phyloP scores from a whole-genome alignment of 2,113 vertebrate species.

The Notothenia coriiceps region DNA sequence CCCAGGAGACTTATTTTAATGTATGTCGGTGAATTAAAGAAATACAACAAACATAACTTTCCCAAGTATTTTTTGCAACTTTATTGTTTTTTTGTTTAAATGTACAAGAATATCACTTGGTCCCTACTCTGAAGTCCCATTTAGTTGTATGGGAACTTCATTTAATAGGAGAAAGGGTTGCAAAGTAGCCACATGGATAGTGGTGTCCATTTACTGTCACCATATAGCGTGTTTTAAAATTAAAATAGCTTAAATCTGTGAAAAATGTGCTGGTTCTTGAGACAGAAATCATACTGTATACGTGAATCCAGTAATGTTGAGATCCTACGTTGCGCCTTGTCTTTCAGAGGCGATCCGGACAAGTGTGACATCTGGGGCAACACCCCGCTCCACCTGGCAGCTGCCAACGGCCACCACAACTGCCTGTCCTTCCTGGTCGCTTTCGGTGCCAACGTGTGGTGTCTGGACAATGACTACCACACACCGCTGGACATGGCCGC shows the following conservation, averaged over 20 bases:
- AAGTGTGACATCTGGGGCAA: conserved; percentile 99
- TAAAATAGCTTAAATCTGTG: neutral
- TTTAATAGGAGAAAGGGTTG: too few species aligned
- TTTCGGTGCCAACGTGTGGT: conserved; percentile 98
- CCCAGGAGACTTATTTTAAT: too few species aligned
- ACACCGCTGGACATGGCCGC: conserved; percentile 98
- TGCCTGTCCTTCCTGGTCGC: conserved; percentile 97
- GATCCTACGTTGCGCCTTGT: conserved; percentile 7
- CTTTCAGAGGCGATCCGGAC: conserved; percentile 93
- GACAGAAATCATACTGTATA: neutral
- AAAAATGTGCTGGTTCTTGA: too few species aligned
- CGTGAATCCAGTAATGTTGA: neutral
- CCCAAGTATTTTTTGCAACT: too few species aligned
- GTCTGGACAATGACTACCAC: conserved; percentile 98
- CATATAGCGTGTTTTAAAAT: neutral
- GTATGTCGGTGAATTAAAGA: too few species aligned
- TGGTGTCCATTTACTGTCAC: neutral
- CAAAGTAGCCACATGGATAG: too few species aligned
- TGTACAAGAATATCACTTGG: too few species aligned
- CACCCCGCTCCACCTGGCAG: conserved; percentile 95
- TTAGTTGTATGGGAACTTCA: too few species aligned
- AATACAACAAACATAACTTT: too few species aligned
- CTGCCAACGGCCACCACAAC: conserved; percentile 94
- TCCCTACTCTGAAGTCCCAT: too few species aligned
- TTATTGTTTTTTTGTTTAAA: too few species aligned